Conservation (phyloP, 2,113 vertebrate species). For the Melierax canorus region DNA sequence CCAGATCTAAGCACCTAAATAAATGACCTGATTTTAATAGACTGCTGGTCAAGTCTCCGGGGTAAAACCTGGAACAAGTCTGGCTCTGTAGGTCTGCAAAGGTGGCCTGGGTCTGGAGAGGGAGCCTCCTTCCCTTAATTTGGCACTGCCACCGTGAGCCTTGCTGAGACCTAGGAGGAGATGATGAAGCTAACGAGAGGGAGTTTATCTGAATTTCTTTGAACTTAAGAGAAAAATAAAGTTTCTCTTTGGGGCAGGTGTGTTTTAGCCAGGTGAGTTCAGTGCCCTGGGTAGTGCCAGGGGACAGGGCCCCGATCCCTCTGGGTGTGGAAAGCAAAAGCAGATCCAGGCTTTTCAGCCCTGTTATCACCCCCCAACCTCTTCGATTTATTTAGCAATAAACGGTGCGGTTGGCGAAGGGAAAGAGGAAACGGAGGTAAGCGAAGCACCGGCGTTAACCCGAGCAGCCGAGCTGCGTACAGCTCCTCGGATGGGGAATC, state of each 20-base stretch:
- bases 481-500: not conserved
- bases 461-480: not conserved
- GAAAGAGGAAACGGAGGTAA: not conserved
- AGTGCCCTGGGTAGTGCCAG: not conserved
- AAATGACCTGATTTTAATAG: constrained; percentile 59
- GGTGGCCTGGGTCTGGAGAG: not conserved
- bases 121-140: not conserved
- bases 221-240: not conserved
- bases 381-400: not conserved
- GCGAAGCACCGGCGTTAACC: not conserved
- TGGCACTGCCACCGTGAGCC: not conserved
- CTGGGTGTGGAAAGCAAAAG: not conserved
- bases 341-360: not conserved
- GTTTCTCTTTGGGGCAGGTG: not conserved
- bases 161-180: not conserved
- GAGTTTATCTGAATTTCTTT: not conserved
- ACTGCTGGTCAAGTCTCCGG: not conserved
- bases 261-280: not conserved
- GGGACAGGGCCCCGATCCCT: not conserved
- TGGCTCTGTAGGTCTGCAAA: not conserved
- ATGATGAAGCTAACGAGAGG: not conserved
- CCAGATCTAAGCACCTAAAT: constrained; percentile 45
- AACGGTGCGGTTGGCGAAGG: not conserved
- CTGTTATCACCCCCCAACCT: not conserved
- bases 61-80: not conserved